Base-by-base conservation (phyloP, 2,113 vertebrate species). In the Ceratotherium simum region DNA sequence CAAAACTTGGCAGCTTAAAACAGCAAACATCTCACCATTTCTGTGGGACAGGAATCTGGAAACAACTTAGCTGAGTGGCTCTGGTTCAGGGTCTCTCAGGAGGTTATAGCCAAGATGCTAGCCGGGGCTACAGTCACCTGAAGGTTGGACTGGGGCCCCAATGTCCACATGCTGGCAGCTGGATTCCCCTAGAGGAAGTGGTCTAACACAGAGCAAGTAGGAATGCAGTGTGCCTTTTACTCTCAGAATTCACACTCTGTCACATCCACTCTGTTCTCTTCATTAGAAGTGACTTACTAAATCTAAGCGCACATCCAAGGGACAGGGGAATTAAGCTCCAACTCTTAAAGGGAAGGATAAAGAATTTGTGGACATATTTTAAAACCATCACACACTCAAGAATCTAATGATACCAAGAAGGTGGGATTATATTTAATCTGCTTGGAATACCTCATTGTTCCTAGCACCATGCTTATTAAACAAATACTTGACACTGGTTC, bases 221-320 rank as follows among this genome's bases (percentile, higher is more conserved):
- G 36, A 75, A 64, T 69, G 46, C 42, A 72, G 46, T 93, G 46
- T 91, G 79, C 27, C 76, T 96, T 89, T 69, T 46, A 36, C 14
- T 82, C 54, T 91, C 36, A 82, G 76, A 96, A 95, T 46, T 96
- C 21, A 91, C 20, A 36, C 42, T 78, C 4, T 31, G n/a, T 73
- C 56, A 83, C 18, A 16, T 58, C n/a, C 18, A 64, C 58, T 69
- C 91, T 33, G 31, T 27, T 69, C 20, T 62, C 4, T 17, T 8
- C 54, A 12, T 73, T 39, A 67, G 46, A 78, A 91, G 33, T 25
- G 27, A 90, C 58, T 83, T 4, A 70, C 13, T 78, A 73, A 75
- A 21, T 48, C 36, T 62, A 91, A 54, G 48, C 12, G 25, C 33
- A 97, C n/a, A 83, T 0, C 23, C 23, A 82, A 60, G 13, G 25